Base-by-base conservation (phyloP, 2,888 invertebrate genomes). In the Lutraria lutraria region DNA sequence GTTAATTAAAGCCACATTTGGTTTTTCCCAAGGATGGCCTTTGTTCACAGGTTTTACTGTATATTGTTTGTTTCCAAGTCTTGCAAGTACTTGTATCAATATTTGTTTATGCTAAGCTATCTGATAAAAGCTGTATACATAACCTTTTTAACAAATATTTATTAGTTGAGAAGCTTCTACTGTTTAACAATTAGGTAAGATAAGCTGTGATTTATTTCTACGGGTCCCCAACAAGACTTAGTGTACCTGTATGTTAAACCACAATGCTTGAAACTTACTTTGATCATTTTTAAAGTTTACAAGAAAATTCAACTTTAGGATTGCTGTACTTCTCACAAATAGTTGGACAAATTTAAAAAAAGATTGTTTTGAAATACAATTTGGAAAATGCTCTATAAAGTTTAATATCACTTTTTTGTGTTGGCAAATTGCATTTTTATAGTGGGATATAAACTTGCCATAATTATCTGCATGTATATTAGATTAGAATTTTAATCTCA, bases 141-240 rank as follows among this genome's bases (percentile, higher is more conserved):
- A 68, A 68, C 63, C 63, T 68, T 68, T 63, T 68, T 68, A 25
- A 68, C 63, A 68, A 68, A 68, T 8, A 68, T 68, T 68, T 68
- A n/a, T 68, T 25, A 68, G 1, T n/a, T 13, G 3, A 25, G 4
- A 25, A 68, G 63, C 21, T n/a, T 21, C 60, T 21, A 68, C 25
- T 68, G 63, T 68, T 68, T n/a, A 68, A 68, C 25, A 68, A 68
- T 68, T 68, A 68, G n/a, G 10, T 68, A 12, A 68, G 63, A 68
- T 68, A 68, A 68, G 63, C 63, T 68, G 63, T 68, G 25, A 68
- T 68, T 68, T 68, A 68, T 68, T 25, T 68, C 25, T 68, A 25
- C n/a, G n/a, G 25, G n/a, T 25, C 12, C 10, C n/a, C 63, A 68
- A 25, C 12, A 68, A 68, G 21, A n/a, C n/a, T n/a, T n/a, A n/a